Evolutionary conservation across 2,113 vertebrate species (phyloP), one percentile per base, ranked within the genome.

Genomic region (Verasper variegatus): DNA sequence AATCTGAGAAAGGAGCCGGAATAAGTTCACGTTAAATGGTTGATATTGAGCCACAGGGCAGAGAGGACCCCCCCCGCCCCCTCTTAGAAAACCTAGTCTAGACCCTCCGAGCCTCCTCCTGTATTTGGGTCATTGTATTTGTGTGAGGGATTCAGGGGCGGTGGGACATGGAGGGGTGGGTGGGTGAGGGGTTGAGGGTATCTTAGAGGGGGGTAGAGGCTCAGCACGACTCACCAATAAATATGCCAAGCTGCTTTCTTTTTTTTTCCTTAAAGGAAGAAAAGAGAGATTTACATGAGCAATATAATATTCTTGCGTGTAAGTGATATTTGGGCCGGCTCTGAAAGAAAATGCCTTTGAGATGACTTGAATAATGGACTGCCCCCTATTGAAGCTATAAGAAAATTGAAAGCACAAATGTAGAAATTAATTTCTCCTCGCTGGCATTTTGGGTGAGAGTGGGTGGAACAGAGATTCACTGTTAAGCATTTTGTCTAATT

Each of bases 231-330:
- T 89, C 93, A 84, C 81, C 92, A 91, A 91, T 95, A 95, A 92
- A 91, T 85, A 92, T 88, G 92, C 94, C 94, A 95, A 90, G 91
- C 94, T 93, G 94, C 89, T 95, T 93, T 93, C 78, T 90, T 79
- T 93, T 92, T 76, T 90, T 78, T 80, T 40, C 86, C 86, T 82
- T 85, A 49, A 74, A 74, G 60, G 76, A 80, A 86, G 81, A 84
- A 90, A 88, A 82, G 65, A 74, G 61, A 90, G 76, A 92, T 91
- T 93, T 88, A 91, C 82, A 91, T 83, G 78, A 87, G 84, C 62
- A 82, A 80, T 89, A 82, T 86, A 88, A 92, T 88, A 88, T 86
- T 83, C 68, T 73, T 51, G 72, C 78, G 86, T 83, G 81, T 84
- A 91, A 86, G 71, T 87, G 85, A 88, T 89, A 87, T 85, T 85